These are phyloP conservation scores for Drosophila oshimai DNA, from an alignment of 1,140 invertebrate genomes.

Conservation along the genomic window DNA sequence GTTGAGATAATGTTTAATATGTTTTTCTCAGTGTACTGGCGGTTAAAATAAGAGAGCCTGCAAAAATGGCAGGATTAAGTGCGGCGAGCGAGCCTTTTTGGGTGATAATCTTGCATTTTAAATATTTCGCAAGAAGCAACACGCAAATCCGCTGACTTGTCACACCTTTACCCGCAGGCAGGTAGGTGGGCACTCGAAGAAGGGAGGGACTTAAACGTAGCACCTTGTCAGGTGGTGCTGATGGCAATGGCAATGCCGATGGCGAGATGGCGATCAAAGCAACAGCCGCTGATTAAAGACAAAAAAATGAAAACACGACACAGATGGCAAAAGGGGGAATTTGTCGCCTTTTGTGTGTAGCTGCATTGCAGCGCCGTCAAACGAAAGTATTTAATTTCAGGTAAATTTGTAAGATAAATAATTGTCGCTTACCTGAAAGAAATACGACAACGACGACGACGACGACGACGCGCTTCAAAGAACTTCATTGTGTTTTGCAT, in stretches of 20 bases:
- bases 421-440: slow-evolving; percentile 70
- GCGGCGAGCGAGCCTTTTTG: slow-evolving; percentile 55
- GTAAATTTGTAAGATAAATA: slow-evolving; percentile 81
- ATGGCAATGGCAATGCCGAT: slow-evolving; percentile 6
- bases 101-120: slow-evolving; percentile 75
- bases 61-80: slow-evolving; percentile 60
- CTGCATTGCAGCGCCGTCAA: slow-evolving; percentile 42
- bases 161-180: slow-evolving; percentile 60
- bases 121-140: slow-evolving; percentile 76
- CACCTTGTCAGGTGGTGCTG: slow-evolving; percentile 48
- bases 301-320: slow-evolving; percentile 40
- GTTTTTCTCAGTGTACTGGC: slow-evolving; percentile 1
- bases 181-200: slow-evolving; percentile 14
- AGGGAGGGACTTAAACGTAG: slow-evolving; percentile 38
- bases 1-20: too few relatives aligned
- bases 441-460: slow-evolving; percentile 15
- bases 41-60: slow-evolving; percentile 18
- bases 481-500: slow-evolving; percentile 80
- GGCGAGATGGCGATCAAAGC: slow-evolving; percentile 62
- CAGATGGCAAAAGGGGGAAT: slow-evolving; percentile 62
- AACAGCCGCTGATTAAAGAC: slow-evolving; percentile 73
- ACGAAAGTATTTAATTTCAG: slow-evolving; percentile 77
- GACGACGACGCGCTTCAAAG: slow-evolving; percentile 70
- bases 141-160: slow-evolving; percentile 80
- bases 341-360: slow-evolving; percentile 67